Conservation (phyloP, 2,797 vertebrate species). For the Chelonia mydas region DNA sequence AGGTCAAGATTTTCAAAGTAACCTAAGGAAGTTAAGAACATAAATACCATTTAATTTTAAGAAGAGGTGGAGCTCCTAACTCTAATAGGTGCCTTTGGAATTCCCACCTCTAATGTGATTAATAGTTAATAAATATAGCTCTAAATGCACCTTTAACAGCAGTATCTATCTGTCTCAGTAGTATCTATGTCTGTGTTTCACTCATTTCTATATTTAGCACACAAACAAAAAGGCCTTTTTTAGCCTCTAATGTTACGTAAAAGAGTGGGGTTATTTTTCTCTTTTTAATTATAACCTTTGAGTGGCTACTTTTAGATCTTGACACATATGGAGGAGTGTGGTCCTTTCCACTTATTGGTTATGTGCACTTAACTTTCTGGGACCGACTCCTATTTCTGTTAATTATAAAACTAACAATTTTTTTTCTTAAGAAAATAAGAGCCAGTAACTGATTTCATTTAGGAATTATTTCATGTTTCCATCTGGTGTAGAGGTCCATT, state of each 20-base stretch:
- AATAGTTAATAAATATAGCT: background rate
- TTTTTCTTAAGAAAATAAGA: background rate
- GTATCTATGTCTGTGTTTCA: background rate
- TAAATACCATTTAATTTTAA: background rate
- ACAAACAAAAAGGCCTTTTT: constrained; percentile 33
- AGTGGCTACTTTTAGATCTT: constrained; percentile 33
- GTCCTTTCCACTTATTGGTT: constrained; percentile 42
- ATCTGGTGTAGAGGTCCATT: background rate
- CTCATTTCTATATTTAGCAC: background rate
- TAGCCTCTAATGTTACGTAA: constrained; percentile 56
- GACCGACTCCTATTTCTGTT: background rate
- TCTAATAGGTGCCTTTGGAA: background rate
- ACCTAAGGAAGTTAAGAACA: background rate
- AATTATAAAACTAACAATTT: constrained; percentile 47
- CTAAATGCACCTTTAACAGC: background rate
- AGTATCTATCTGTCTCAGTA: background rate
- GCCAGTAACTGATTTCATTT: background rate
- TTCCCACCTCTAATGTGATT: background rate
- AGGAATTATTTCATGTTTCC: background rate
- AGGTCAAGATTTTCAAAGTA: background rate
- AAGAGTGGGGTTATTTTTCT: constrained; percentile 48
- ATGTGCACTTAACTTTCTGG: constrained; percentile 14
- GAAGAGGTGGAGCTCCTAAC: background rate
- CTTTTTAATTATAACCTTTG: constrained; percentile 68
- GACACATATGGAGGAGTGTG: background rate